Evolutionary conservation across 2,888 invertebrate species (phyloP).

Genomic region (Pyrrhia umbra): DNA sequence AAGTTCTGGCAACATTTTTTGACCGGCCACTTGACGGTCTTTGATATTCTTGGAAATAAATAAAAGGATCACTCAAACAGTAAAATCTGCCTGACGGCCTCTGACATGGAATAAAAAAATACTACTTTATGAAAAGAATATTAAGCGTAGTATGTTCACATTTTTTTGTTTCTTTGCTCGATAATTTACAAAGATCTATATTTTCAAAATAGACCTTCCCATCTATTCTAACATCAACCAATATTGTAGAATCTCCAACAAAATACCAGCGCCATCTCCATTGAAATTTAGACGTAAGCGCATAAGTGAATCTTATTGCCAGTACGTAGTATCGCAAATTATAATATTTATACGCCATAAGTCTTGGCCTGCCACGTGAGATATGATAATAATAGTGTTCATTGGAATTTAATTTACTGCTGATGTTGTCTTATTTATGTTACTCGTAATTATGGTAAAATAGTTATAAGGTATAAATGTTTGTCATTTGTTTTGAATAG

Average conservation of each 20-base stretch:
- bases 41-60: too few species aligned
- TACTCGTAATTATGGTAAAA: conserved; percentile 5
- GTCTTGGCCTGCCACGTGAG: conserved; percentile 43
- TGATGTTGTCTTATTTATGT: conserved; percentile 34
- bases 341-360: conserved; percentile 59
- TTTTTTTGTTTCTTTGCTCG: neutral
- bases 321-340: conserved; percentile 49
- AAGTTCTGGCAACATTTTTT: too few species aligned
- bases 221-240: conserved; percentile 31
- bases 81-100: too few species aligned
- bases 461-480: conserved; percentile 8
- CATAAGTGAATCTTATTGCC: conserved; percentile 62
- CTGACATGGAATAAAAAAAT: too few species aligned
- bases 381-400: conserved; percentile 51
- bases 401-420: conserved; percentile 48
- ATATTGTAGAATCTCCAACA: conserved; percentile 36
- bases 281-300: conserved; percentile 63
- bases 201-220: conserved; percentile 26
- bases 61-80: too few species aligned
- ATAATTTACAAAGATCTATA: neutral
- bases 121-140: too few species aligned
- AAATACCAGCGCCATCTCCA: conserved; percentile 42
- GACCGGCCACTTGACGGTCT: too few species aligned
- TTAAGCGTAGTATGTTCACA: too few species aligned
- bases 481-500: conserved; percentile 33